Evolutionary conservation across 2,888 invertebrate genomes (phyloP).

Genomic region (Latheticus oryzae): DNA sequence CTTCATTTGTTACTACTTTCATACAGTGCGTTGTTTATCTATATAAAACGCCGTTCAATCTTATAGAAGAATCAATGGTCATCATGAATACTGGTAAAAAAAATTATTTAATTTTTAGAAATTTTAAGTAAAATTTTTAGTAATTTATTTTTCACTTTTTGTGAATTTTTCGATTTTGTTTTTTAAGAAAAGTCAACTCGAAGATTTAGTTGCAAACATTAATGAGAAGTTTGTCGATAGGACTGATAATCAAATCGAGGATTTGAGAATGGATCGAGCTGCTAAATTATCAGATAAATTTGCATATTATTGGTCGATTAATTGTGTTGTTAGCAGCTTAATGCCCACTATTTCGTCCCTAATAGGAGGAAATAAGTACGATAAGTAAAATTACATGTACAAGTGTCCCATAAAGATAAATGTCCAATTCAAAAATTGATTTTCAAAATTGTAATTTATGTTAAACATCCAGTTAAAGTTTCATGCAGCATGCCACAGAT

Average conservation of each 20-base stretch:
- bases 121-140: conserved; percentile 10
- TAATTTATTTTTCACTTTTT: conserved; percentile 19
- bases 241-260: conserved; percentile 15
- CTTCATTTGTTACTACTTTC: conserved; percentile 11
- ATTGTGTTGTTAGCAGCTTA: conserved; percentile 8
- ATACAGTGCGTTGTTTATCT: conserved; percentile 18
- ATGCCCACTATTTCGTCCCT: conserved; percentile 12
- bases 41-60: conserved; percentile 15
- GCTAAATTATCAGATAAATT: conserved; percentile 14
- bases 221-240: conserved; percentile 4
- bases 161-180: conserved; percentile 18
- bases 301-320: conserved; percentile 14
- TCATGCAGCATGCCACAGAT: too few species aligned
- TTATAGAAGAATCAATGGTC: conserved; percentile 23
- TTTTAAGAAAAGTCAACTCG: neutral
- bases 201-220: conserved; percentile 1
- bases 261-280: conserved; percentile 9
- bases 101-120: too few species aligned
- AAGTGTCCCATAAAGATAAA: neutral
- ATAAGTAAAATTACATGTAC: neutral
- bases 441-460: too few species aligned
- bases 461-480: too few species aligned
- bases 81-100: conserved; percentile 28
- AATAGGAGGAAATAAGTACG: conserved; percentile 1
- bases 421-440: too few species aligned